Conservation (phyloP, 2,113 vertebrate species). For the Nothoprocta pentlandii region DNA sequence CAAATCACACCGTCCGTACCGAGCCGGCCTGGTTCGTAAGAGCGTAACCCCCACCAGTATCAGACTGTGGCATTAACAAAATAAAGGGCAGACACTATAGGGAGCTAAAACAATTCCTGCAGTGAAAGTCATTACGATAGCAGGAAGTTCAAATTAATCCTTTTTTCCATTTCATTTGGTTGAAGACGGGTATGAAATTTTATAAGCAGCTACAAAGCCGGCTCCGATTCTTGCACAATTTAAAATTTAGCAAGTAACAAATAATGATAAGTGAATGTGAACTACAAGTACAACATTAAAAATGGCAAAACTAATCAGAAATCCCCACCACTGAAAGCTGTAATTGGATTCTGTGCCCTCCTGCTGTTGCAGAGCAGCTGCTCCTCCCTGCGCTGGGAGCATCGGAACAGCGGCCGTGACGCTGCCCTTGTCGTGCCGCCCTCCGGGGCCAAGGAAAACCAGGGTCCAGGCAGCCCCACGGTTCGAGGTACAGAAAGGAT, state of each 20-base stretch:
- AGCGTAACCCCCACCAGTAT: neutral
- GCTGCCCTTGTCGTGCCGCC: neutral
- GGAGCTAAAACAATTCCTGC: neutral
- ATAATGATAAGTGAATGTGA: slow-evolving; percentile 13
- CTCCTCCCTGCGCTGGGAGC: neutral
- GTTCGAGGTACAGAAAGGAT: neutral
- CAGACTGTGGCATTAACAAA: slow-evolving; percentile 13
- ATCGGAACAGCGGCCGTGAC: neutral
- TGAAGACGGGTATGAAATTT: neutral
- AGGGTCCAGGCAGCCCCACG: neutral
- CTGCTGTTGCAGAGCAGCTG: neutral
- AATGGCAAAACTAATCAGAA: slow-evolving; percentile 7
- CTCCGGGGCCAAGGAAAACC: neutral
- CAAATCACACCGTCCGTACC: neutral
- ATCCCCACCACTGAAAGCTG: neutral
- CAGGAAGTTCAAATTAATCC: slow-evolving; percentile 9
- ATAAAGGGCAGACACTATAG: neutral
- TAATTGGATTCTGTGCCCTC: neutral
- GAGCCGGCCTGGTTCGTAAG: neutral
- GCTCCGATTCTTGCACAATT: neutral
- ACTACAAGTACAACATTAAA: neutral
- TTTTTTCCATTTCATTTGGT: neutral
- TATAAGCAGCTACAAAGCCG: neutral
- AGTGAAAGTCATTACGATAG: slow-evolving; percentile 34
- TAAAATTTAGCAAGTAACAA: neutral